Conservation (phyloP, 2,113 vertebrate genomes). For the Odontophorus gujanensis region DNA sequence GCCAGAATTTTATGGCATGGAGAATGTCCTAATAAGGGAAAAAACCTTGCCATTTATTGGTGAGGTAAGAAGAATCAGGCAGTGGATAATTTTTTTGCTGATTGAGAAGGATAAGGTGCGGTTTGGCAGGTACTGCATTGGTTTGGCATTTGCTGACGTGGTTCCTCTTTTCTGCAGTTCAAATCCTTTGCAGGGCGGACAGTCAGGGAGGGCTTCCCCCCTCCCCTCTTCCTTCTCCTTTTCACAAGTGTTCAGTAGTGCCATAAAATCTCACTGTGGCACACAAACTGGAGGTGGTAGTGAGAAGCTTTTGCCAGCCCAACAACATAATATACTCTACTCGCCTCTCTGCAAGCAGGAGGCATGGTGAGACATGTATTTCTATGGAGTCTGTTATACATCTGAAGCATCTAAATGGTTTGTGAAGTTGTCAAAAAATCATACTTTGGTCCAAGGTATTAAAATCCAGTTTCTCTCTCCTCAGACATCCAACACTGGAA, state of each 20-base stretch:
- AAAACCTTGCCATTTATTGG: slow-evolving; percentile 44
- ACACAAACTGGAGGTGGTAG: background rate
- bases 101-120: slow-evolving; percentile 80
- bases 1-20: slow-evolving; percentile 28
- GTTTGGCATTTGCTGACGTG: slow-evolving; percentile 74
- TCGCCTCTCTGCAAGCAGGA: background rate
- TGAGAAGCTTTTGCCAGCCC: background rate
- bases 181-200: slow-evolving; percentile 48
- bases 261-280: background rate
- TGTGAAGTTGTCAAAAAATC: background rate
- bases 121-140: slow-evolving; percentile 77
- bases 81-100: slow-evolving; percentile 68
- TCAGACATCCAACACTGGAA: background rate
- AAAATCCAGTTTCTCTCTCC: rapidly evolving
- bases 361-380: background rate
- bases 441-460: background rate
- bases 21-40: slow-evolving; percentile 82
- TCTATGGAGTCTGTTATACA: background rate
- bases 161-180: slow-evolving; percentile 70
- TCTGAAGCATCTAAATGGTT: background rate
- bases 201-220: slow-evolving; percentile 7
- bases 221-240: background rate
- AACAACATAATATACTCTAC: background rate
- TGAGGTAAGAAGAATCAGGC: slow-evolving; percentile 76
- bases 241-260: background rate